phyloP scores from a whole-genome alignment of 1,140 invertebrate species.

The Aleiodes sp. region DNA sequence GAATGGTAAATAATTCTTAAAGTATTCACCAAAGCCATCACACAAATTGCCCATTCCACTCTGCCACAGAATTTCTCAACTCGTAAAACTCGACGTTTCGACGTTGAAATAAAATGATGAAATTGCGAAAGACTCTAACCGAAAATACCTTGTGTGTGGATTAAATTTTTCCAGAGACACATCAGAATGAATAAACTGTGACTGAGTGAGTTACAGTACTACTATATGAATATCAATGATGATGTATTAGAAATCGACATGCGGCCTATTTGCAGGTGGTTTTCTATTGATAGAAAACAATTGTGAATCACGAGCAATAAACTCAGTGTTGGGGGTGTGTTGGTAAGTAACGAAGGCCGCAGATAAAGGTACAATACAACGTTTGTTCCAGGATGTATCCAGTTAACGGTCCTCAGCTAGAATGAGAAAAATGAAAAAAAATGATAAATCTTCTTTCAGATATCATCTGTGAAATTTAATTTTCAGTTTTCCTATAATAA shows the following conservation, averaged over 20 bases:
- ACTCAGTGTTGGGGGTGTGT: conserved; percentile 29
- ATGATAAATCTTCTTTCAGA: conserved; percentile 28
- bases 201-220: conserved; percentile 57
- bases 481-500: conserved; percentile 36
- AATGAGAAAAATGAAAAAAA: conserved; percentile 1
- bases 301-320: conserved; percentile 31
- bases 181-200: conserved; percentile 49
- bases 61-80: conserved; percentile 2
- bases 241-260: conserved; percentile 65
- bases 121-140: conserved; percentile 48
- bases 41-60: background rate
- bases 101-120: background rate
- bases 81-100: background rate
- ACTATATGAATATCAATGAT: conserved; percentile 65
- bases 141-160: conserved; percentile 64
- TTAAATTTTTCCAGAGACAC: conserved; percentile 66
- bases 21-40: background rate
- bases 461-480: conserved; percentile 31
- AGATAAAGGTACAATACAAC: conserved; percentile 54
- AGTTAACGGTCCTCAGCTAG: background rate
- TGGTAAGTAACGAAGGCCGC: conserved; percentile 64
- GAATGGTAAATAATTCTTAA: background rate
- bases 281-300: conserved; percentile 40
- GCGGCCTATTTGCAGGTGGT: conserved; percentile 66
- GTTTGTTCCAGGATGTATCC: conserved; percentile 57